phyloP scores from a whole-genome alignment of 1,140 invertebrate genomes.

The Teleopsis dalmanni region DNA sequence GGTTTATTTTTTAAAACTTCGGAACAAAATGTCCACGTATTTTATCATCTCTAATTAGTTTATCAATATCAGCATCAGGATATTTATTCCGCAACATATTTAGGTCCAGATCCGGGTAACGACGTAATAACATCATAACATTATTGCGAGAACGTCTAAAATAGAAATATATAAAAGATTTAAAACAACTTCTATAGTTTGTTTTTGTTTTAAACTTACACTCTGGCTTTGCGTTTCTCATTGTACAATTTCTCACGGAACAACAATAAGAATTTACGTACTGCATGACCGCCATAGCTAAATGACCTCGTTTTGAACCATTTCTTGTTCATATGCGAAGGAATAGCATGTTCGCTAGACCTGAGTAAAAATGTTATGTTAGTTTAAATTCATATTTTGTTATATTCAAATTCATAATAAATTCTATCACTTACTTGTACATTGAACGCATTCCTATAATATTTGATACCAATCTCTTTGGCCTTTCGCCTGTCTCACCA shows the following conservation, averaged over 20 bases:
- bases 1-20: constrained; percentile 19
- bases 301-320: constrained; percentile 51
- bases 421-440: constrained; percentile 32
- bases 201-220: constrained; percentile 36
- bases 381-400: constrained; percentile 10
- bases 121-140: constrained; percentile 60
- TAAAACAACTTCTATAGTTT: neutral
- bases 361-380: constrained; percentile 29
- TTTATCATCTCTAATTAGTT: constrained; percentile 50
- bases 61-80: constrained; percentile 68
- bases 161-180: constrained; percentile 23
- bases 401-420: constrained; percentile 11
- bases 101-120: constrained; percentile 69
- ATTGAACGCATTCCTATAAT: constrained; percentile 52
- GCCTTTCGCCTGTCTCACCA: constrained; percentile 72
- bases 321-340: constrained; percentile 53
- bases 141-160: constrained; percentile 56
- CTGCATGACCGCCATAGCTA: constrained; percentile 47
- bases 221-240: constrained; percentile 49
- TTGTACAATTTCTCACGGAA: constrained; percentile 60
- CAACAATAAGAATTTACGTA: constrained; percentile 55
- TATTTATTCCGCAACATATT: constrained; percentile 63
- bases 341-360: constrained; percentile 50
- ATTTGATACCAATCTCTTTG: constrained; percentile 52
- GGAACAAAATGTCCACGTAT: constrained; percentile 55